Conservation (phyloP, 2,888 invertebrate species). For the Napeogenes sylphis region DNA sequence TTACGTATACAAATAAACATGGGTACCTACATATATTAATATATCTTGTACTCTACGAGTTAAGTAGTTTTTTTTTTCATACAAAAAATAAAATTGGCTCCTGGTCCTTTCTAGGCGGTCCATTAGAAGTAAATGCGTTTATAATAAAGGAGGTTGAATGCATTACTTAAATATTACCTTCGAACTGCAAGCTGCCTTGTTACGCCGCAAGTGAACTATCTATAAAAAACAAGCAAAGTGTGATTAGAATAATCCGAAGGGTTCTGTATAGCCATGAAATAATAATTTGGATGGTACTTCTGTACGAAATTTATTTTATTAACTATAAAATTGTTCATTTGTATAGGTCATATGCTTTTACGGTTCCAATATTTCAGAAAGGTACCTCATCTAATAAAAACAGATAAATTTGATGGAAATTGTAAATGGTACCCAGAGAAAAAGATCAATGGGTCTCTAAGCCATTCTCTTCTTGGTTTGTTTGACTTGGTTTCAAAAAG, state of each 20-base stretch:
- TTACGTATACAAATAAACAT: too few relatives aligned
- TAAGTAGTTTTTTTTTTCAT: not conserved
- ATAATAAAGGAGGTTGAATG: constrained; percentile 62
- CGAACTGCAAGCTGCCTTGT: constrained; percentile 46
- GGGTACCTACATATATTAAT: too few relatives aligned
- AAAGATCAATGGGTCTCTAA: constrained; percentile 22
- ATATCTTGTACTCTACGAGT: too few relatives aligned
- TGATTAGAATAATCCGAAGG: constrained; percentile 8
- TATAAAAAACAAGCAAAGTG: constrained; percentile 23
- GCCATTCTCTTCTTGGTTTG: constrained; percentile 45
- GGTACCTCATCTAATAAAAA: too few relatives aligned
- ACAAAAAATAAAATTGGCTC: constrained; percentile 16
- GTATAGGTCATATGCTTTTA: too few relatives aligned
- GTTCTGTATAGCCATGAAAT: constrained; percentile 20
- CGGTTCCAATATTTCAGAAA: too few relatives aligned
- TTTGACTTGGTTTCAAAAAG: constrained; percentile 64
- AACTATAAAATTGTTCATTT: too few relatives aligned
- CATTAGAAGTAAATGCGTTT: constrained; percentile 60
- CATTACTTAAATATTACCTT: constrained; percentile 62
- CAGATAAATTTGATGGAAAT: too few relatives aligned
- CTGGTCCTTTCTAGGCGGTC: constrained; percentile 35
- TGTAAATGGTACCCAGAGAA: not conserved
- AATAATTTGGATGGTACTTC: not conserved
- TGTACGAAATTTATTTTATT: too few relatives aligned
- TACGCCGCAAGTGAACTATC: constrained; percentile 38